These are phyloP conservation scores for Sterrhoptilus dennistouni DNA, from an alignment of 2,113 vertebrate genomes.

Conservation along the genomic window DNA sequence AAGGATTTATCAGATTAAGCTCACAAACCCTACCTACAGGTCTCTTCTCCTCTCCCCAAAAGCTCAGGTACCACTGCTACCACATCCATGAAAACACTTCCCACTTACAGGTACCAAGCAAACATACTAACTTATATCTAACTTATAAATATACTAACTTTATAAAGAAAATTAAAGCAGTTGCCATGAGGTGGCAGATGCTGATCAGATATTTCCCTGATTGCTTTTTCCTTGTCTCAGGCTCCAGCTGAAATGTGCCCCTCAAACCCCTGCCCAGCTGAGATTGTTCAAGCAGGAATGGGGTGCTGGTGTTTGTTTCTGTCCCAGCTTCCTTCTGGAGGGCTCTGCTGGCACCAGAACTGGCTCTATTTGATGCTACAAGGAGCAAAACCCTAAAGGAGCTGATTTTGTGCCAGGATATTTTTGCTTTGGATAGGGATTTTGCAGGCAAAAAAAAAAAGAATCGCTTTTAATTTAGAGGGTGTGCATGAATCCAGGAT, in stretches of 20 bases:
- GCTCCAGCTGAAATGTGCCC: not conserved
- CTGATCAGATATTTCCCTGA: not conserved
- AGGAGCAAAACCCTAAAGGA: not conserved
- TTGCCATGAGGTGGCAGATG: constrained; percentile 5
- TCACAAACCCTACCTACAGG: accelerated
- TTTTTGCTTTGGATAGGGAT: not conserved
- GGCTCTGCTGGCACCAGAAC: not conserved
- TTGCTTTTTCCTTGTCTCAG: not conserved
- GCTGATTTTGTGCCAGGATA: not conserved
- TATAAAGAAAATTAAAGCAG: not conserved
- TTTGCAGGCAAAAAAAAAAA: not conserved
- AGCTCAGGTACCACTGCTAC: accelerated
- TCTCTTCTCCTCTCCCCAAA: not conserved
- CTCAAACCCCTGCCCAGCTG: not conserved
- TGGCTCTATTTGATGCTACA: not conserved
- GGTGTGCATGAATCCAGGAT: not conserved
- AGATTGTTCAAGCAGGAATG: not conserved
- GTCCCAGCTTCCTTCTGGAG: not conserved
- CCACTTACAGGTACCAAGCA: accelerated
- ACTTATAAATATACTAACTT: no score
- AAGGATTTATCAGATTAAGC: not conserved
- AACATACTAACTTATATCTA: not conserved
- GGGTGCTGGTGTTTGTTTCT: not conserved
- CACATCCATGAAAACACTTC: accelerated
- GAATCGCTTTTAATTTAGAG: not conserved